Evolutionary conservation across 2,113 vertebrate genomes (phyloP), one percentile per base, ranked within the genome.

Genomic region (Phylloscopus trochilus): DNA sequence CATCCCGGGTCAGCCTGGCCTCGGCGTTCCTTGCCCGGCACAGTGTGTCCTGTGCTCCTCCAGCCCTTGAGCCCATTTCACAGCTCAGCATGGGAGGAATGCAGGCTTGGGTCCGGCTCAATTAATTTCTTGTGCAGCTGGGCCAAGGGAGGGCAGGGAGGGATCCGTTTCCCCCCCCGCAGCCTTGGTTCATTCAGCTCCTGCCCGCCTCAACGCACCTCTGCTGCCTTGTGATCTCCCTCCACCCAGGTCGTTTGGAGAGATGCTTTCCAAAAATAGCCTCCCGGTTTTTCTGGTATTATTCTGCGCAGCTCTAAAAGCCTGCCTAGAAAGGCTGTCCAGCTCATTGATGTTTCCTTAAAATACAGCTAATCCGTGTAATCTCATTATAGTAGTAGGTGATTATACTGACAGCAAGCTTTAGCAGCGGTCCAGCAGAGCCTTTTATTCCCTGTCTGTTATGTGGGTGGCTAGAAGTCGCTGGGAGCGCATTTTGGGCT

Each of bases 331-430:
- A 69, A 87, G 28, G 74, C 90, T 17, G 67, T 17, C 46, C 53
- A 2, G 67, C 59, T 77, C 85, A 35, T 18, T 58, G 90, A 68
- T 4, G 35, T 83, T 83, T 63, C 68, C 64, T 92, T 82, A 81
- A 93, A 92, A 93, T 67, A 17, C 82, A 66, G 72, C 68, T 96
- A 95, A 96, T 96, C 92, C 95, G 10, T 14, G 6, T 92, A 90
- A 96, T 96, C 96, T 91, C 66, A 59, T 96, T 94, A 94, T 28
- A 76, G 84, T 3, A 14, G 89, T 41, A 69, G 79, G 82, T 91
- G 89, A 92, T 97, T 97, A 87, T 27, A 17, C 60, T 18, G 53
- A 83, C 67, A 90, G 81, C 44, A 21, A 41, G 63, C 47, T 67
- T 83, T 60, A 84, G 75, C 58, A 13, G 52, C 4, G 55, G 49